Evolutionary conservation across 2,113 vertebrate species (phyloP), one percentile per base, ranked within the genome.

Genomic region (Forbesichthys papilliferus): DNA sequence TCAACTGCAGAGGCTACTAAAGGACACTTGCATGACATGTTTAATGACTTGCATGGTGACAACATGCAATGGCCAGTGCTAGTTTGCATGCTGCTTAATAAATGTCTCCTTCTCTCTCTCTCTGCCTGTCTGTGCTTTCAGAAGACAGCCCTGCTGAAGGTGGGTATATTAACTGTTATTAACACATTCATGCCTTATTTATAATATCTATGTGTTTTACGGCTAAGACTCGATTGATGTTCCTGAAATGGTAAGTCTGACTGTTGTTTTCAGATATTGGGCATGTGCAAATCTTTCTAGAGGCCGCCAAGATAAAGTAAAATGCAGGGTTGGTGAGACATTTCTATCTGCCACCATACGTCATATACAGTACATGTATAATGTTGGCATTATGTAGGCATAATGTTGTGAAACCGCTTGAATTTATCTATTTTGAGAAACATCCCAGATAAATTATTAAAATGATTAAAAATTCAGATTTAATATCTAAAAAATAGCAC

Each of bases 21-120:
- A 80, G 90, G 87, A 93, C 93, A 94, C 93, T 94, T 96, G 97
- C 96, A 98, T 98, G 97, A 94, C 91, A 94, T 95, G 93, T 98
- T 94, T 93, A 91, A 89, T 92, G 96, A 95, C 96, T 96, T 98
- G 96, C 97, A 98, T 98, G 96, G 92, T 85, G 82, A 92, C 92
- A 79, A 95, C 96, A 98, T 98, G 96, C 97, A 97, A 93, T 70
- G 96, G 96, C 96, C 92, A 91, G 93, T 94, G 93, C 92, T 88
- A 93, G 95, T 96, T 94, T 99, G 97, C 97, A 99, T 99, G 97
- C 96, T 92, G 94, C 96, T 98, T 98, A 98, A 96, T 95, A 93
- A 98, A 96, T 98, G 94, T 98, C 94, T 98, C 93, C 93, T 96
- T 95, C 95, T 98, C 95, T 98, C 92, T 99, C 94, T 96, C 94